Conservation (phyloP, 2,888 invertebrate species). For the Pyrgus malvae region DNA sequence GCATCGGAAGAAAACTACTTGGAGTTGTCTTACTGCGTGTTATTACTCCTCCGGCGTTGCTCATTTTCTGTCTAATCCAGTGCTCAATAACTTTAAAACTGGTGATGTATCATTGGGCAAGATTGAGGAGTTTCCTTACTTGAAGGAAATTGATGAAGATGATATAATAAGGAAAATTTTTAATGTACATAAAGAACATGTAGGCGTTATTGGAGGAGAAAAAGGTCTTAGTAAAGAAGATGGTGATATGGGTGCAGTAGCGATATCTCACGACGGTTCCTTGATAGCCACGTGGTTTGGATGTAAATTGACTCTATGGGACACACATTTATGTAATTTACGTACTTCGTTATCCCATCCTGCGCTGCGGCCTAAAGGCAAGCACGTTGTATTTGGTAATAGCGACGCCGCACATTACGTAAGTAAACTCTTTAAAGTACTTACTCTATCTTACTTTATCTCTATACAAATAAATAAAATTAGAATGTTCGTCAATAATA, state of each 20-base stretch:
- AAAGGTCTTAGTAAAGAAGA: constrained; percentile 42
- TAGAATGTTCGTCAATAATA: too few relatives aligned
- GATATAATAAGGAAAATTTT: constrained; percentile 59
- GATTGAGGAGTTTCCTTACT: constrained; percentile 46
- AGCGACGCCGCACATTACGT: constrained; percentile 75
- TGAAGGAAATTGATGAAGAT: constrained; percentile 42
- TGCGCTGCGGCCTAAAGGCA: constrained; percentile 65
- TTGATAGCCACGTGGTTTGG: constrained; percentile 79
- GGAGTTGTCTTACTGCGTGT: constrained; percentile 69
- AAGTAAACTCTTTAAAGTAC: constrained; percentile 47
- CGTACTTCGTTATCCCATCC: constrained; percentile 69
- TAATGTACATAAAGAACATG: constrained; percentile 60
- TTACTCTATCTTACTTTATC: too few relatives aligned
- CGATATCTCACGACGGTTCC: constrained; percentile 73
- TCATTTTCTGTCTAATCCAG: constrained; percentile 55
- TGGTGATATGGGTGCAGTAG: constrained; percentile 69
- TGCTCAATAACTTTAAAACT: constrained; percentile 59
- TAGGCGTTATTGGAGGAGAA: constrained; percentile 37
- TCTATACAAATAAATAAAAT: too few relatives aligned
- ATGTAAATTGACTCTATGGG: constrained; percentile 72
- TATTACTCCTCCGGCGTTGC: constrained; percentile 70
- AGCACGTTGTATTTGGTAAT: constrained; percentile 68
- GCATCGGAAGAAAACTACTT: constrained; percentile 43
- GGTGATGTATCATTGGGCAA: constrained; percentile 38
- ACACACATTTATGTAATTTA: constrained; percentile 63